Percentiles rank a stretch among this genome's conserved stretches.
phyloP scores from a whole-genome alignment of 2,113 vertebrate species.

The Bostrychus sinensis region DNA sequence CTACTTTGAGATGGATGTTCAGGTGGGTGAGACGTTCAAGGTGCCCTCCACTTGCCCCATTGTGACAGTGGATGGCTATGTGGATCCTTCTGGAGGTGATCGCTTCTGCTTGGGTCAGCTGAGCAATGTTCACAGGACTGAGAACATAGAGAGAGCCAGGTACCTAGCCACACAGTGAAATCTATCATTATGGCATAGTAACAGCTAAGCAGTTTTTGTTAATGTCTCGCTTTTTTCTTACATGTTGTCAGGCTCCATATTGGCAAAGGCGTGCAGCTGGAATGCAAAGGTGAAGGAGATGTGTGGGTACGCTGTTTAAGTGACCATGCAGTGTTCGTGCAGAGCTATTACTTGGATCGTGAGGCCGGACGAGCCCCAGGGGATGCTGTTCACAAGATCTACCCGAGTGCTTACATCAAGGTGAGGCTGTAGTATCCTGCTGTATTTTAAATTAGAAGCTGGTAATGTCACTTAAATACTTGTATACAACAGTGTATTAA shows the following conservation, averaged over 20 bases:
- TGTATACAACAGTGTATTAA: neutral
- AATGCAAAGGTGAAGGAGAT: conserved; percentile 97
- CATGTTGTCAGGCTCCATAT: conserved; percentile 87
- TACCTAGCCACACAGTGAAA: conserved; percentile 38
- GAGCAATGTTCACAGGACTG: conserved; percentile 96
- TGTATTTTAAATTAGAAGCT: neutral
- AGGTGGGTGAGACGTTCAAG: conserved; percentile 97
- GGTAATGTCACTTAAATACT: neutral
- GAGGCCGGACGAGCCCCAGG: conserved; percentile 95
- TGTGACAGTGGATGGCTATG: conserved; percentile 97
- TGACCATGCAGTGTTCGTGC: conserved; percentile 96
- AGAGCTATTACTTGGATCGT: conserved; percentile 97
- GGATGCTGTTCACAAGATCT: conserved; percentile 98
- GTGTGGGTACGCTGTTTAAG: conserved; percentile 98
- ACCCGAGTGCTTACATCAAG: conserved; percentile 98
- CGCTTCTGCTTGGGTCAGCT: conserved; percentile 96
- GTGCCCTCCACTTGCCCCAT: conserved; percentile 94
- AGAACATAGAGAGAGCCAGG: conserved; percentile 98
- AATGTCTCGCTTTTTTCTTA: neutral
- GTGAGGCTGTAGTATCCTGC: conserved; percentile 59
- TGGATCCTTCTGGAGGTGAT: conserved; percentile 96
- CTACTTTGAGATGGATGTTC: conserved; percentile 99
- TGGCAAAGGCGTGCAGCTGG: conserved; percentile 96
- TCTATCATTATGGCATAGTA: neutral
- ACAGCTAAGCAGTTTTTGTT: neutral